Conservation (phyloP, 2,797 vertebrate genomes). For the Chelon labrosus region DNA sequence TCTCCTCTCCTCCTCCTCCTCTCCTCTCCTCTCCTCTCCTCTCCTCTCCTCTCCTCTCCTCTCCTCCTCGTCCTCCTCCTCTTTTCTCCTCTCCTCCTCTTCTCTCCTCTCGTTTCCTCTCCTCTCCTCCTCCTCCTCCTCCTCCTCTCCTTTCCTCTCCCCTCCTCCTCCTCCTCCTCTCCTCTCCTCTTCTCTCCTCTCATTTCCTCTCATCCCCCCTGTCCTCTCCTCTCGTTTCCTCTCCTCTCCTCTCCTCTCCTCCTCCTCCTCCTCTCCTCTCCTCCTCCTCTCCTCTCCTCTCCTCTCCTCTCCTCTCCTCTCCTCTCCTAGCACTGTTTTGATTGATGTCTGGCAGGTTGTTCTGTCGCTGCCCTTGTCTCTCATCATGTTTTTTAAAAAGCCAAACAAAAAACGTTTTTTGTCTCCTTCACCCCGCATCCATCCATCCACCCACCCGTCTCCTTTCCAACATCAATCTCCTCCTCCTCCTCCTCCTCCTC, state of each 20-base stretch:
- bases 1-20: too few relatives aligned
- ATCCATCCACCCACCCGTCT: constrained; percentile 18
- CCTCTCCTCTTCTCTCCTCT: too few relatives aligned
- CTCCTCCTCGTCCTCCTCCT: too few relatives aligned
- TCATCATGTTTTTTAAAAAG: constrained; percentile 76
- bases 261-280: too few relatives aligned
- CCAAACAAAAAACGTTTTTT: constrained; percentile 66
- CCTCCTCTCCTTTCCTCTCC: neutral
- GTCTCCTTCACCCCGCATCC: constrained; percentile 53
- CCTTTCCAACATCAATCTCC: constrained; percentile 32
- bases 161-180: neutral
- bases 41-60: too few relatives aligned
- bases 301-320: neutral
- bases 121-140: neutral
- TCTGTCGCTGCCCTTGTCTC: constrained; percentile 70
- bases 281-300: too few relatives aligned
- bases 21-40: too few relatives aligned
- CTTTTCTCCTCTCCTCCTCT: too few relatives aligned
- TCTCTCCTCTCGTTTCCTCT: neutral
- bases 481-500: neutral
- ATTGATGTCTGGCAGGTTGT: constrained; percentile 65
- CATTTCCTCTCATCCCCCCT: too few relatives aligned
- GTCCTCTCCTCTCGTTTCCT: too few relatives aligned
- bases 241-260: too few relatives aligned
- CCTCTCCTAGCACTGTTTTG: constrained; percentile 31